Evolutionary conservation across 2,888 invertebrate species (phyloP).

Genomic region (Cynaeus angustus): DNA sequence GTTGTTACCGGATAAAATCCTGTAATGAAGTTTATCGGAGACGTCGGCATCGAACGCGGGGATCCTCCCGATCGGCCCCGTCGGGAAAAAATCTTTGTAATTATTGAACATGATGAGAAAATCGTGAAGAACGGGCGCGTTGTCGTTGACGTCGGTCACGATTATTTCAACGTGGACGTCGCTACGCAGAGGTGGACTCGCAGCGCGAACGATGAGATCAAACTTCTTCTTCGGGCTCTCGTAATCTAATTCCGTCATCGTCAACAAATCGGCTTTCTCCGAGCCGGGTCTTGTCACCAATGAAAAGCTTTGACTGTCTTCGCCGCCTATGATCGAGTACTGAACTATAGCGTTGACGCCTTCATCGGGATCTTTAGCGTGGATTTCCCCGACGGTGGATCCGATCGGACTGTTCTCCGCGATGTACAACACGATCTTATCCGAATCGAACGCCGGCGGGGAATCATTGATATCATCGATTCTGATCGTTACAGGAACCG

Average conservation of each 20-base stretch:
- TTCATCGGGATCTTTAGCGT: constrained; percentile 94
- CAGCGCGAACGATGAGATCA: constrained; percentile 90
- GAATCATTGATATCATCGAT: constrained; percentile 94
- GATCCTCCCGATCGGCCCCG: constrained; percentile 91
- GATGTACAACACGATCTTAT: constrained; percentile 90
- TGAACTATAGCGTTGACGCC: constrained; percentile 93
- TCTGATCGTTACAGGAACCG: constrained; percentile 84
- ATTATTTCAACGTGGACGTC: constrained; percentile 91
- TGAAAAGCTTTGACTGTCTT: constrained; percentile 90
- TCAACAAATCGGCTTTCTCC: constrained; percentile 90
- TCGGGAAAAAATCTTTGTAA: constrained; percentile 93
- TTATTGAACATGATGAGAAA: constrained; percentile 96
- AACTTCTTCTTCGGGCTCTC: constrained; percentile 95
- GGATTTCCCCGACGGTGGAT: constrained; percentile 92
- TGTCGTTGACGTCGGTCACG: constrained; percentile 96
- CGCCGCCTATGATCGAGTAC: constrained; percentile 95
- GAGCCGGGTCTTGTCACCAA: constrained; percentile 87
- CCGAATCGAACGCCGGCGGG: constrained; percentile 91
- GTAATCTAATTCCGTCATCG: constrained; percentile 94
- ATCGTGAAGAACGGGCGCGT: constrained; percentile 92
- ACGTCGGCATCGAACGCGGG: constrained; percentile 97
- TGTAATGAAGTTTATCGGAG: constrained; percentile 87
- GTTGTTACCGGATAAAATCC: constrained; percentile 93
- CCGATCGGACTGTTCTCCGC: constrained; percentile 98
- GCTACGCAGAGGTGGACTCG: constrained; percentile 91